Base-by-base conservation (phyloP, 2,113 vertebrate genomes). In the Gila orcuttii region DNA sequence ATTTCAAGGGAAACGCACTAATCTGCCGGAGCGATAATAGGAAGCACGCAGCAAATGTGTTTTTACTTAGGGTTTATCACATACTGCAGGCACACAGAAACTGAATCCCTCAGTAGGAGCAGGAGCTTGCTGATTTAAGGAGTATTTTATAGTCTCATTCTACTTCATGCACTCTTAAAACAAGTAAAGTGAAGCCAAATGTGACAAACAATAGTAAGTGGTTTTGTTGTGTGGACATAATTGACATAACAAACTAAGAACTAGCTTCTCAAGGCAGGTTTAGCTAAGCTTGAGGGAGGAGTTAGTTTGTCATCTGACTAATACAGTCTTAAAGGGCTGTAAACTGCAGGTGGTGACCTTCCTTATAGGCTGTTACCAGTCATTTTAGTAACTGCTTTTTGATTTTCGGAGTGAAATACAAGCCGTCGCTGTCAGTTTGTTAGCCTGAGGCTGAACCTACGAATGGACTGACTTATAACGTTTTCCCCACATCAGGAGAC, bases 401-500 rank as follows among this genome's bases (percentile, higher is more conserved):
- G n/a, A n/a, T n/a, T n/a, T n/a, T n/a, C n/a, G n/a, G n/a, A n/a
- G n/a, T n/a, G n/a, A n/a, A n/a, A n/a, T n/a, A n/a, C n/a, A n/a
- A n/a, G n/a, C n/a, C n/a, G n/a, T n/a, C n/a, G n/a, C n/a, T n/a
- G n/a, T n/a, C n/a, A n/a, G n/a, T 52, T 68, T 68, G 17, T 23
- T 50, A 21, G n/a, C 42, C 28, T 23, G 45, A 13, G 45, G 39
- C 19, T 31, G 62, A 59, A 7, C 19, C 42, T 12, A 19, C 47
- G 9, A 7, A 3, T 10, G 60, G 23, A 66, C 60, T 79, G 77
- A 80, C 1, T 47, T n/a, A 2, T 86, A 31, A 73, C 13, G 5
- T 78, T 69, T 85, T 77, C 7, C 69, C 45, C 52, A 89, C 60
- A 86, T 85, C 86, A 99, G 98, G 97, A 99, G 89, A 99, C 97